Evolutionary conservation across 2,888 invertebrate species (phyloP).

Genomic region (Phyllotreta cruciferae): DNA sequence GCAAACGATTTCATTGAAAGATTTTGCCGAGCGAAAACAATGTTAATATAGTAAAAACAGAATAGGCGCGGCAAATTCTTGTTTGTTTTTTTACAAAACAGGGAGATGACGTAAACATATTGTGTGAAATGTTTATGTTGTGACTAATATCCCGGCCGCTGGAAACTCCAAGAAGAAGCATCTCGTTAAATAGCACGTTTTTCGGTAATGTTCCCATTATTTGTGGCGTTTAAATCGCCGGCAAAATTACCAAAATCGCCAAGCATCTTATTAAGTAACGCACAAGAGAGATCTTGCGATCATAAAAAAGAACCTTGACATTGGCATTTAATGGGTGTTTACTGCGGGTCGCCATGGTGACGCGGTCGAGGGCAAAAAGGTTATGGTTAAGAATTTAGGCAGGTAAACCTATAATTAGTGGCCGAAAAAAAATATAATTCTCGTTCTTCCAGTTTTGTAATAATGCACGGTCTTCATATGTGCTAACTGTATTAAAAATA

Average conservation of each 20-base stretch:
- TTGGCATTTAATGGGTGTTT: constrained; percentile 21
- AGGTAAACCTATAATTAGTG: too few relatives aligned
- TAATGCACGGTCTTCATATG: too few relatives aligned
- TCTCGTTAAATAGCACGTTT: constrained; percentile 9
- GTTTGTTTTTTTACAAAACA: constrained; percentile 30
- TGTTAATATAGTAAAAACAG: constrained; percentile 23
- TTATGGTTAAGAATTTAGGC: constrained; percentile 1
- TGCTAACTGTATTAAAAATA: too few relatives aligned
- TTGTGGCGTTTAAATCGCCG: not conserved
- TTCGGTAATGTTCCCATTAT: not conserved
- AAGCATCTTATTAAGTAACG: not conserved
- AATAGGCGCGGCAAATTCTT: constrained; percentile 36
- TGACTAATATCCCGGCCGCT: constrained; percentile 14
- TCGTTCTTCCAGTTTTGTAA: too few relatives aligned
- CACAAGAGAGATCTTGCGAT: not conserved
- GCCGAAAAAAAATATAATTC: too few relatives aligned
- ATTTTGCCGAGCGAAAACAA: constrained; percentile 9
- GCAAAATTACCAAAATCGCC: not conserved
- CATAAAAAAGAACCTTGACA: constrained; percentile 5
- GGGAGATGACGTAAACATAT: constrained; percentile 30
- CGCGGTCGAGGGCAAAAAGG: constrained; percentile 10
- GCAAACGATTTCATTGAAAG: constrained; percentile 2
- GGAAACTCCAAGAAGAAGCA: constrained; percentile 11
- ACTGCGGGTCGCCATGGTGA: constrained; percentile 26
- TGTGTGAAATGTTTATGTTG: constrained; percentile 21